These are phyloP conservation scores for Anoura caudifer DNA, from an alignment of 2,113 vertebrate species.

Conservation along the genomic window DNA sequence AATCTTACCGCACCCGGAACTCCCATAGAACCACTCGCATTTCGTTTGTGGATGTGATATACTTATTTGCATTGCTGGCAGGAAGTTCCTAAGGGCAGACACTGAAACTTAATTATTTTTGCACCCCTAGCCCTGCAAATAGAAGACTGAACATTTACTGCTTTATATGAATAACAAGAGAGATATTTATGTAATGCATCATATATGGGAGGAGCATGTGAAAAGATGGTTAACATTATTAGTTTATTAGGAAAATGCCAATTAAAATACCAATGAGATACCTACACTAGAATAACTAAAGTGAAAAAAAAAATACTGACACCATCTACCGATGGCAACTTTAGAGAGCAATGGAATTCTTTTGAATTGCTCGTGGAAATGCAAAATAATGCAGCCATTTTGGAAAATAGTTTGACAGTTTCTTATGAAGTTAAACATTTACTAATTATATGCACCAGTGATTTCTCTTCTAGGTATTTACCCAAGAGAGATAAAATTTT, in stretches of 20 bases:
- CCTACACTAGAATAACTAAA: not conserved
- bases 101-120: not conserved
- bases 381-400: not conserved
- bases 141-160: not conserved
- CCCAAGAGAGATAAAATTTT: not conserved
- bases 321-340: not conserved
- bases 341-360: not conserved
- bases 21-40: not conserved
- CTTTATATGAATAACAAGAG: not conserved
- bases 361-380: not conserved
- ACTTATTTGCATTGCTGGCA: not conserved
- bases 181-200: not conserved
- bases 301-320: not conserved
- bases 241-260: not conserved
- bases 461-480: not conserved
- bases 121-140: not conserved
- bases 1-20: not conserved
- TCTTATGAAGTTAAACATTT: not conserved
- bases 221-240: not conserved
- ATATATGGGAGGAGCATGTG: not conserved
- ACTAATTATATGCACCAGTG: not conserved
- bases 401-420: not conserved
- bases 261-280: not conserved
- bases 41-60: not conserved
- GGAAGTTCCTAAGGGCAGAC: not conserved